Base-by-base conservation (phyloP, 2,888 invertebrate species). In the Parascotia fuliginaria region DNA sequence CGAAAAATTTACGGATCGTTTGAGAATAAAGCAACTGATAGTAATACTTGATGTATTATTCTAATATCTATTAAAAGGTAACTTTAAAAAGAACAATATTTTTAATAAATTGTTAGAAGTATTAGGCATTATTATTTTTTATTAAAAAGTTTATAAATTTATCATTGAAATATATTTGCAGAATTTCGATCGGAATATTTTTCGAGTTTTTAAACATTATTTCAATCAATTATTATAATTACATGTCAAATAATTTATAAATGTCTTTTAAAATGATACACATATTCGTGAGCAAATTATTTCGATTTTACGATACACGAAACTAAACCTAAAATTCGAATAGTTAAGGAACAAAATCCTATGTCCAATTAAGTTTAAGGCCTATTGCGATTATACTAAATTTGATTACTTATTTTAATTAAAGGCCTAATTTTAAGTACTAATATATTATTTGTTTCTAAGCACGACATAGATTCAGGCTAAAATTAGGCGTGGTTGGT, bases 201-300 rank as follows among this genome's bases (percentile, higher is more conserved):
- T 7, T 24, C 4, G 3, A 9, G 7, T 24, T 19, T 19, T 19
- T 2, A n/a, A n/a, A 19, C 19, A 19, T 19, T 3, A 19, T 19
- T 2, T 19, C 33, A 40, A 31, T 32, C 14, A 22, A 13, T 15
- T 15, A 33, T 22, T n/a, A 15, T 19, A 24, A 7, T 6, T 24
- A 24, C 5, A 24, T 7, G 7, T 29, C 12, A 29, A 29, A 4
- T 29, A 3, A 34, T n/a, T n/a, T n/a, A 37, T 45, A 9, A 49
- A 53, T 70, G 72, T 73, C 72, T 71, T 71, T 73, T 65, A 14
- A 36, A 51, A 39, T 42, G 39, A 51, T 40, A 48, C 38, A 46
- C 46, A 47, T 36, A 57, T 24, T 24, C 5, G 13, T 65, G 38
- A 65, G 50, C 60, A 60, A 54, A 15, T 6, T 22, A 58, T 15